Evolutionary conservation across 1,140 invertebrate species (phyloP).

Genomic region (Atta texana): DNA sequence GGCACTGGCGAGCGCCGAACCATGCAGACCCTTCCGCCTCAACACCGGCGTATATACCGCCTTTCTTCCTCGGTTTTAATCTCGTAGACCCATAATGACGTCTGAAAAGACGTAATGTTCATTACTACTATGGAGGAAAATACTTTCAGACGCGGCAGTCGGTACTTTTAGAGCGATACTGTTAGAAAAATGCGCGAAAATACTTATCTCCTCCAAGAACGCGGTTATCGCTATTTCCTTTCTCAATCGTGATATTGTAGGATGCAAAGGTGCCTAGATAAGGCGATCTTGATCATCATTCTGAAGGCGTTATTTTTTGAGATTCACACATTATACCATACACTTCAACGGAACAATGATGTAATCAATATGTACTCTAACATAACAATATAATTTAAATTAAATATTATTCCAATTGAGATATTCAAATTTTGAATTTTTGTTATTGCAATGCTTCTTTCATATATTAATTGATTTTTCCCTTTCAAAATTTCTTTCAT

Average conservation of each 20-base stretch:
- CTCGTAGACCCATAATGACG: conserved; percentile 56
- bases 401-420: background rate
- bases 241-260: conserved; percentile 15
- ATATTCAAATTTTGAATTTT: background rate
- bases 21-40: conserved; percentile 55
- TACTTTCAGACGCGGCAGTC: conserved; percentile 35
- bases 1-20: conserved; percentile 49
- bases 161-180: conserved; percentile 41
- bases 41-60: conserved; percentile 51
- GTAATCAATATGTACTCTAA: conserved; percentile 4
- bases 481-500: background rate
- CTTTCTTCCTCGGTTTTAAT: conserved; percentile 58
- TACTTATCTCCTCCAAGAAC: conserved; percentile 25
- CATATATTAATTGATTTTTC: background rate
- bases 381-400: no score
- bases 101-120: conserved; percentile 57
- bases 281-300: background rate
- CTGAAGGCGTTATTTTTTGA: background rate
- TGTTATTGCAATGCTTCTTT: background rate
- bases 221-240: background rate
- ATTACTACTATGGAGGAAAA: conserved; percentile 46
- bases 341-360: background rate
- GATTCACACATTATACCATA: background rate
- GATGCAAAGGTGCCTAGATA: background rate
- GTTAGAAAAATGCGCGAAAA: conserved; percentile 44